A percentile compares a stretch with the other conserved stretches of the same genome.
phyloP scores from a whole-genome alignment of 2,113 vertebrate genomes.

The Ameiurus melas region DNA sequence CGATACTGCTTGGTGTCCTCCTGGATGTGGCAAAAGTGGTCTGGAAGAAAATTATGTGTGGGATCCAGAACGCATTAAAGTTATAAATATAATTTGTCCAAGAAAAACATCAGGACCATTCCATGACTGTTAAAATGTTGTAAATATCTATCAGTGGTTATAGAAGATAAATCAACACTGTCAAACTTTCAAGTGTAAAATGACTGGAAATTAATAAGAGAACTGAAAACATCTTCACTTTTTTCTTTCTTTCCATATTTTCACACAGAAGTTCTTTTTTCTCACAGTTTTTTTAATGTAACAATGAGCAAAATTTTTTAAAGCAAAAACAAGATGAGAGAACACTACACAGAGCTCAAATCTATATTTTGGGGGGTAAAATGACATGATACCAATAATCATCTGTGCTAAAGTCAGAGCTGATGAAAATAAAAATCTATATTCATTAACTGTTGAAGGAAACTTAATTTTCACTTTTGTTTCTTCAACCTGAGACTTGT shows the following conservation, averaged over 20 bases:
- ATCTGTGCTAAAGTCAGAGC: neutral
- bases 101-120: neutral
- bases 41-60: constrained; percentile 45
- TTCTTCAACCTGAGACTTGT: neutral
- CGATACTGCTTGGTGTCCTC: constrained; percentile 43
- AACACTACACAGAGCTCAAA: neutral
- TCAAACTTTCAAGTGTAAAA: neutral
- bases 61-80: constrained; percentile 26
- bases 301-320: neutral
- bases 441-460: neutral
- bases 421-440: neutral
- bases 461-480: neutral
- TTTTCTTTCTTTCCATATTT: neutral
- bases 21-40: constrained; percentile 17
- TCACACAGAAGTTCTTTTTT: neutral
- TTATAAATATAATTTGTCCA: constrained; percentile 10
- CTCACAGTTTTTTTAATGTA: neutral
- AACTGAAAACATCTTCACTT: neutral
- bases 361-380: neutral
- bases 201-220: neutral
- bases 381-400: neutral
- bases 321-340: neutral
- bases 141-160: neutral
- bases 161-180: neutral
- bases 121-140: neutral